Base-by-base conservation (phyloP, 2,888 invertebrate species). In the Drosophila atroscutellata region DNA sequence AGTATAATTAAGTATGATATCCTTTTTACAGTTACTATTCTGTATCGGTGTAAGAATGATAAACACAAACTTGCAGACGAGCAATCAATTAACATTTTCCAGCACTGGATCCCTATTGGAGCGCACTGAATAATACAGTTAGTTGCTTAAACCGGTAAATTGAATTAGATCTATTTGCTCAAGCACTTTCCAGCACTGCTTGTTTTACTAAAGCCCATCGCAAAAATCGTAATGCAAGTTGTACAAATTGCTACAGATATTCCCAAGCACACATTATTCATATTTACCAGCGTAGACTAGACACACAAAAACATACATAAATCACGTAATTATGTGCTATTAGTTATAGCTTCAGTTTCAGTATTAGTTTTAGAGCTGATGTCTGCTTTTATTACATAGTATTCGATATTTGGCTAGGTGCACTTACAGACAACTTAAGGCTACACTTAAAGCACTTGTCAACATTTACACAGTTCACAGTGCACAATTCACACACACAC, bases 361-460 rank as follows among this genome's bases (percentile, higher is more conserved):
- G 52, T 50, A 47, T 39, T 54, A 34, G 51, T 56, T 63, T 30
- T 52, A 13, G 34, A 50, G 18, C 18, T 26, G 50, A 47, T 67
- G 50, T 54, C 64, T 51, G 52, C 36, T 60, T 39, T 39, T 32
- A 57, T 49, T 70, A 70, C 45, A 60, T 37, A 42, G 55, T 37
- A 37, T 55, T 37, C 11, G 26, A 55, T 56, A 37, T 72, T 62
- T 49, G 77, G 49, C 58, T 77, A 60, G 56, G 47, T 75, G 76
- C 75, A 70, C 75, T 75, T 75, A 75, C 54, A 66, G 69, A 64
- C 64, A 69, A 52, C 80, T 83, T 83, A 80, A 42, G 50, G 77
- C 72, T 83, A 75, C 47, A 37, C 47, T 63, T 66, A 67, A 62
- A 77, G 68, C 65, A 65, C 58, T 72, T 45, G 59, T 71, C 80